phyloP scores from a whole-genome alignment of 2,113 vertebrate genomes.

The Rhynchopsitta pachyrhyncha region DNA sequence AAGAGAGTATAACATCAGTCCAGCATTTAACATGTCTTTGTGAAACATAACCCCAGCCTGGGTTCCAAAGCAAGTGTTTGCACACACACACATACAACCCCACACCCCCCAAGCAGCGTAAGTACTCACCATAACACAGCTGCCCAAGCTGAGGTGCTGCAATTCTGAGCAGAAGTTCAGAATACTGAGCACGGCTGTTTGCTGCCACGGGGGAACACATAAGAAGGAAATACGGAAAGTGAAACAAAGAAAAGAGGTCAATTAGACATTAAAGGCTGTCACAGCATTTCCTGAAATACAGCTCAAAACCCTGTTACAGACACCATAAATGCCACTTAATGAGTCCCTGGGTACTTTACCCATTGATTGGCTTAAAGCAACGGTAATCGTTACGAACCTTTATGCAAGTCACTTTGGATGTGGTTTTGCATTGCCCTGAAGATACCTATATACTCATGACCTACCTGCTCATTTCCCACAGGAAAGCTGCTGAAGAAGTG shows the following conservation, averaged over 20 bases:
- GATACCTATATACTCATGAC: slow-evolving; percentile 56
- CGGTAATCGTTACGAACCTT: slow-evolving; percentile 76
- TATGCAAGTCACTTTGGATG: slow-evolving; percentile 64
- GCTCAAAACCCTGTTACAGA: slow-evolving; percentile 72
- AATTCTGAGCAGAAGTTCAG: slow-evolving; percentile 95
- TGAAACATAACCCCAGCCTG: not conserved
- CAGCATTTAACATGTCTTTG: not conserved
- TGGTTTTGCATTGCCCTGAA: slow-evolving; percentile 62
- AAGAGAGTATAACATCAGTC: not conserved
- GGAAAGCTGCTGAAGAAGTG: slow-evolving; percentile 53
- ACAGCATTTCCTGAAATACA: slow-evolving; percentile 74
- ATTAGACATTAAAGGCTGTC: slow-evolving; percentile 84
- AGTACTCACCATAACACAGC: slow-evolving; percentile 92
- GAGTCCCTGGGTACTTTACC: slow-evolving; percentile 75
- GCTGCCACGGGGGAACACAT: slow-evolving; percentile 81
- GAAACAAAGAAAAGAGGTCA: slow-evolving; percentile 81
- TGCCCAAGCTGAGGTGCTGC: slow-evolving; percentile 93
- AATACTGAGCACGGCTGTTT: slow-evolving; percentile 94
- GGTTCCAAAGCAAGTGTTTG: not conserved
- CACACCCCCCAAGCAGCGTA: rapidly evolving
- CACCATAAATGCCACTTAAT: slow-evolving; percentile 80
- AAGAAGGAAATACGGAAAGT: slow-evolving; percentile 68
- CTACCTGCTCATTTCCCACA: slow-evolving; percentile 61
- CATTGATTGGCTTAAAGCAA: slow-evolving; percentile 78
- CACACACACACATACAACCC: not conserved